These are phyloP conservation scores for Leptothorax acervorum DNA, from an alignment of 2,888 invertebrate species.

Conservation along the genomic window DNA sequence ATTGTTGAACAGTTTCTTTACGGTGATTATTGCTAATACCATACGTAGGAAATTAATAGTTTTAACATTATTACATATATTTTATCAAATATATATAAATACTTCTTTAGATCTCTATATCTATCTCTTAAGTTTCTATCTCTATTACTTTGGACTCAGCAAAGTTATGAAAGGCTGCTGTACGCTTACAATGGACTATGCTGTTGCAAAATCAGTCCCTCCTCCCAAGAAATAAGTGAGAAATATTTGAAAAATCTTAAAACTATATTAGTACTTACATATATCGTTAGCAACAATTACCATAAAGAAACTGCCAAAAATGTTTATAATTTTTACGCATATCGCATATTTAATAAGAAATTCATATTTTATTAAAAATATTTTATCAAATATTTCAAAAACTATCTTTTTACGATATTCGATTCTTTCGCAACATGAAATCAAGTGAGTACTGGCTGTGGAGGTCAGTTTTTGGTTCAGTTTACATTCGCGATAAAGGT, in stretches of 20 bases:
- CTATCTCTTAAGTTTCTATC: background rate
- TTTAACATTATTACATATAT: background rate
- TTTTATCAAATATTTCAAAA: background rate
- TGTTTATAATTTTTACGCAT: too few species aligned
- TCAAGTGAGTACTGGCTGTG: background rate
- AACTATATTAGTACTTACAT: too few species aligned
- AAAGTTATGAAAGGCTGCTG: background rate
- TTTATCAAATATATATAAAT: too few species aligned
- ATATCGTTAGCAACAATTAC: too few species aligned
- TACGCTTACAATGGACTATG: background rate
- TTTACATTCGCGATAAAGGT: background rate
- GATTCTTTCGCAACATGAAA: background rate
- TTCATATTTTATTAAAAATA: too few species aligned
- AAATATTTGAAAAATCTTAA: background rate
- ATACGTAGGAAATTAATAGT: background rate
- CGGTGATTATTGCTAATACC: background rate
- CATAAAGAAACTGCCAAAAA: too few species aligned
- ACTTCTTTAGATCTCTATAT: background rate
- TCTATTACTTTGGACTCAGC: background rate
- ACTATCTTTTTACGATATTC: background rate
- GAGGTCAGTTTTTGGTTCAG: background rate
- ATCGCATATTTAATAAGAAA: background rate
- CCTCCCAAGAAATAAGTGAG: too few species aligned
- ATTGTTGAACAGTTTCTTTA: background rate
- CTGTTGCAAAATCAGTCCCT: background rate